Conservation (phyloP, 2,888 invertebrate genomes). For the Ophonus ardosiacus region DNA sequence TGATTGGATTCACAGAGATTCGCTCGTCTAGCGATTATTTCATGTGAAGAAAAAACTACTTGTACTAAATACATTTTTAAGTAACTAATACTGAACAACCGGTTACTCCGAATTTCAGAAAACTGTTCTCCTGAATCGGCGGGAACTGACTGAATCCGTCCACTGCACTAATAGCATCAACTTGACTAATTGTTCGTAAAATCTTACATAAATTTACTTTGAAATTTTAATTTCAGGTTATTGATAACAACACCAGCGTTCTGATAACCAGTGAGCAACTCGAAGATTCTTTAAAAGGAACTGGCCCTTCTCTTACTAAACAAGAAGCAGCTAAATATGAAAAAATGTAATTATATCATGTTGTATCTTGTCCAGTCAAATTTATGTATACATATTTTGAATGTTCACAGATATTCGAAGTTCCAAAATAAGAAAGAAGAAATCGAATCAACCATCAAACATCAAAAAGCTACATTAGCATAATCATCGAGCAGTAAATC, state of each 20-base stretch:
- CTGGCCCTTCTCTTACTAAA: slow-evolving; percentile 86
- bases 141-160: too few relatives aligned
- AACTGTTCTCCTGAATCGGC: too few relatives aligned
- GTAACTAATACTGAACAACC: too few relatives aligned
- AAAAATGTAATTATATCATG: slow-evolving; percentile 80
- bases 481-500: slow-evolving; percentile 70
- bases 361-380: background rate
- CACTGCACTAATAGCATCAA: too few relatives aligned
- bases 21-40: too few relatives aligned
- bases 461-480: slow-evolving; percentile 80
- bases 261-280: slow-evolving; percentile 77
- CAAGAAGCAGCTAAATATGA: slow-evolving; percentile 86
- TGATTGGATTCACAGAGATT: too few relatives aligned
- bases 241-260: slow-evolving; percentile 42
- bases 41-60: too few relatives aligned
- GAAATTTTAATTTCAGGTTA: slow-evolving; percentile 36
- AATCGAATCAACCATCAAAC: slow-evolving; percentile 77
- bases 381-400: slow-evolving; percentile 3
- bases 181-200: too few relatives aligned
- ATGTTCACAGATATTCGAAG: slow-evolving; percentile 78
- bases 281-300: slow-evolving; percentile 81
- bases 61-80: too few relatives aligned
- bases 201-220: too few relatives aligned
- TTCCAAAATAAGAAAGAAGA: slow-evolving; percentile 79
- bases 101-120: too few relatives aligned